Conservation (phyloP, 2,888 invertebrate species). For the Xestia c-nigrum region DNA sequence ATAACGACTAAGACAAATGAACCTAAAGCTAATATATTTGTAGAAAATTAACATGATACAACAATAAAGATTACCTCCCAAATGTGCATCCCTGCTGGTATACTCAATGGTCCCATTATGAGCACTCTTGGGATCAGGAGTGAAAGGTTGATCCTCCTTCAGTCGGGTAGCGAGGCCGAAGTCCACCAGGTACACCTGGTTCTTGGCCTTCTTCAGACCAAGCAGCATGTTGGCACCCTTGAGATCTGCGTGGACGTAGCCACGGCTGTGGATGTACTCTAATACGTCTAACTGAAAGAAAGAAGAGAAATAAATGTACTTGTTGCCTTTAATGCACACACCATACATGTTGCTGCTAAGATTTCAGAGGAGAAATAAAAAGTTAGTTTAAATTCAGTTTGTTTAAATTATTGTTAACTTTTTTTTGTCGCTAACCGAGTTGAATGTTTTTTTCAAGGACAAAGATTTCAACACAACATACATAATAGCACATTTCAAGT, state of each 20-base stretch:
- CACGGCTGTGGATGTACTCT: constrained; percentile 97
- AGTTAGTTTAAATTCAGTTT: background rate
- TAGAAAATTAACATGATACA: background rate
- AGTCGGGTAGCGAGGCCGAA: constrained; percentile 97
- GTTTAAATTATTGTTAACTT: background rate
- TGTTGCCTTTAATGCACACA: background rate
- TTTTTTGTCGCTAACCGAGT: background rate
- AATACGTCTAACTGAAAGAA: constrained; percentile 94
- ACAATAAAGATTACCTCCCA: constrained; percentile 91
- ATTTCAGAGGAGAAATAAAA: background rate
- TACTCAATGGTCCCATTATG: constrained; percentile 99
- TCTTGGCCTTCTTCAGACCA: constrained; percentile 92
- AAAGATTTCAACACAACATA: background rate
- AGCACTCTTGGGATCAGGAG: constrained; percentile 96
- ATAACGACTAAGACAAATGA: background rate
- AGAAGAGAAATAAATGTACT: constrained; percentile 64
- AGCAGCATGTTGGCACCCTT: constrained; percentile 98
- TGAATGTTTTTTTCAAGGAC: constrained; percentile 30
- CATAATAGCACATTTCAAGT: background rate
- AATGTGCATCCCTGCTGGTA: constrained; percentile 98
- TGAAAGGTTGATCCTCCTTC: constrained; percentile 93
- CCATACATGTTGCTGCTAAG: background rate
- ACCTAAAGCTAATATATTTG: background rate
- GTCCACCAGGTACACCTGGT: constrained; percentile 97
- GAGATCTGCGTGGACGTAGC: constrained; percentile 98